Evolutionary conservation across 2,888 invertebrate genomes (phyloP), one percentile per base, ranked within the genome.

Genomic region (Atethmia centrago): DNA sequence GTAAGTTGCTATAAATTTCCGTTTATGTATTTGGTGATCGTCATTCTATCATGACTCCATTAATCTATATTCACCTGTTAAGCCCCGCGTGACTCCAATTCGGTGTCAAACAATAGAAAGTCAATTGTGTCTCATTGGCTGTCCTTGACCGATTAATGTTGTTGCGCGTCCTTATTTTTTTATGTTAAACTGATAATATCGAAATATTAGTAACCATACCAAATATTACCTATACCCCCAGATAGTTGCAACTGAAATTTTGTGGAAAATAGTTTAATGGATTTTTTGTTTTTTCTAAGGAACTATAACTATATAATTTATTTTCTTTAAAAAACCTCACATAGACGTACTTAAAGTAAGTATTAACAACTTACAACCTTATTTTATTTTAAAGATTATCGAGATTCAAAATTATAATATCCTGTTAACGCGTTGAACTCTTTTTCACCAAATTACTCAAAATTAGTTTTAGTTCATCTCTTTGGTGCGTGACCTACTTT

Each of bases 351-450:
- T 61, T 7, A 16, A 42, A n/a, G 4, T 5, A 3, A 31, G 19
- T 3, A 36, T 5, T 36, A 36, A 28, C 14, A 9, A 63, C 47
- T 19, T 8, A 19, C 7, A 19, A 68, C 3, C 3, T 9, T 40
- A n/a, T 21, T 19, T 10, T 25, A 19, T 51, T 42, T 25, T 40
- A 16, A 49, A n/a, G 1, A 42, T 10, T 45, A 36, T 16, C 16
- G 19, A 4, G 3, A 10, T 25, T 21, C 10, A 53, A 19, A 25
- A 25, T 25, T 12, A 63, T 12, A 45, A 12, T 21, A 21, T 19
- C 10, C 1, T 31, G 8, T 0, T 8, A 64, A 47, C 63, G 80
- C 76, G 76, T 79, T 77, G 76, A 77, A 79, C 51, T 79, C 73
- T 79, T 77, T 79, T 64, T 10, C 36, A 58, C 40, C n/a, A 51